Evolutionary conservation across 1,140 invertebrate species (phyloP), one percentile per base, ranked within the genome.

Genomic region (Acyrthosiphon pisum): DNA sequence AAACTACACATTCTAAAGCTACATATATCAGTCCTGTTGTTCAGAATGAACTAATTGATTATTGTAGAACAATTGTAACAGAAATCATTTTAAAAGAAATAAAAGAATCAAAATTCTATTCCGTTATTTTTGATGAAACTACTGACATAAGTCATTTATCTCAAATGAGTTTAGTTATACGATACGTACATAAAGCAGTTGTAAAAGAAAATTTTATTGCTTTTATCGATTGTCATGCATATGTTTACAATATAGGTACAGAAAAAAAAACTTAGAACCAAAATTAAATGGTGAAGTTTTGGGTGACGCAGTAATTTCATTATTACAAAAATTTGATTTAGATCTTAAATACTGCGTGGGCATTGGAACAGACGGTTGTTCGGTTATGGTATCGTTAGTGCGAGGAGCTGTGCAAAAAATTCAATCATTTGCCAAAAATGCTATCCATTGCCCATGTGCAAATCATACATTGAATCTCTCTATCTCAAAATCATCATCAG

Each of bases 1-100:
- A 94, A 94, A 94, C 88, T 35, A 56, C 94, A 18, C 44, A 60
- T 68, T 56, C 87, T 11, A 94, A 94, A 86, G 94, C 94, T 20
- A 94, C 93, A 14, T 95, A 95, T 89, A 94, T 94, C 22, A 95
- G 94, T 93, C 94, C 94, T 94, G 94, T 94, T 23, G 94, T 93
- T 8, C 95, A 95, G 93, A 95, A 95, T 93, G 93, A 94, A 68
- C 41, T 95, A 18, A 95, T 95, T 90, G 93, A 94, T 18, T 91
- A 60, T n/a, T 95, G 94, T 93, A 94, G 93, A 35, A 37, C 37
- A 87, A 93, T 94, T 93, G 94, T 95, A 50, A 87, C 93, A 93
- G 68, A 93, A 83, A 83, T 30, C 23, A 94, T 95, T 93, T 46
- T 46, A 46, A 46, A 46, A 46, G 44, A 46, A 46, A 93, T 95